phyloP scores from a whole-genome alignment of 2,888 invertebrate genomes.

The Rhopalosiphum nymphaeae region DNA sequence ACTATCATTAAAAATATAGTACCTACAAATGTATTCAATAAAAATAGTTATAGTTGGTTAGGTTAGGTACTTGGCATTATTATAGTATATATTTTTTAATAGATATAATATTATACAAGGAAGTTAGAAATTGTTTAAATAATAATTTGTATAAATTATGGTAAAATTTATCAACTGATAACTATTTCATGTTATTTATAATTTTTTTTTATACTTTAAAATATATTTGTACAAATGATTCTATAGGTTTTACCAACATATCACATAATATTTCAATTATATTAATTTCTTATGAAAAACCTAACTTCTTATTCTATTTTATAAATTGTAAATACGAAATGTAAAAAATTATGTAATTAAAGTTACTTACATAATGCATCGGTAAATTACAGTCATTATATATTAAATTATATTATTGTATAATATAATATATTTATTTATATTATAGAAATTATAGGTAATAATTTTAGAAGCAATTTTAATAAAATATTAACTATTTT shows the following conservation, averaged over 20 bases:
- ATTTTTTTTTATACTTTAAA: not conserved
- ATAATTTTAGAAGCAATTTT: not conserved
- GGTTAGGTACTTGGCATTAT: not conserved
- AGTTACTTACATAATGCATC: not conserved
- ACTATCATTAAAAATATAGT: not conserved
- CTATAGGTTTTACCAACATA: not conserved
- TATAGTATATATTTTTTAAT: conserved; percentile 11
- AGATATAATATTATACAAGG: not conserved
- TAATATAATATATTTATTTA: too few relatives aligned
- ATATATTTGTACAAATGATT: not conserved
- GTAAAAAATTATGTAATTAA: not conserved
- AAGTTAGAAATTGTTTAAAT: not conserved
- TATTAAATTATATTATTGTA: not conserved
- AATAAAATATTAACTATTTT: not conserved
- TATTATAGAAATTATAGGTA: not conserved
- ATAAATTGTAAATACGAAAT: not conserved
- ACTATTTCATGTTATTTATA: not conserved
- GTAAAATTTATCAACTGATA: not conserved
- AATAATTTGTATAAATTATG: not conserved
- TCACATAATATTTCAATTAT: not conserved
- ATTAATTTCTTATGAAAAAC: not conserved
- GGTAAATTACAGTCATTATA: not conserved
- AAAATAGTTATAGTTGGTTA: not conserved
- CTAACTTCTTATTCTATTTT: not conserved
- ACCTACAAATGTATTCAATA: not conserved